Evolutionary conservation across 1,140 invertebrate genomes (phyloP).

Genomic region (Chelonus insularis): DNA sequence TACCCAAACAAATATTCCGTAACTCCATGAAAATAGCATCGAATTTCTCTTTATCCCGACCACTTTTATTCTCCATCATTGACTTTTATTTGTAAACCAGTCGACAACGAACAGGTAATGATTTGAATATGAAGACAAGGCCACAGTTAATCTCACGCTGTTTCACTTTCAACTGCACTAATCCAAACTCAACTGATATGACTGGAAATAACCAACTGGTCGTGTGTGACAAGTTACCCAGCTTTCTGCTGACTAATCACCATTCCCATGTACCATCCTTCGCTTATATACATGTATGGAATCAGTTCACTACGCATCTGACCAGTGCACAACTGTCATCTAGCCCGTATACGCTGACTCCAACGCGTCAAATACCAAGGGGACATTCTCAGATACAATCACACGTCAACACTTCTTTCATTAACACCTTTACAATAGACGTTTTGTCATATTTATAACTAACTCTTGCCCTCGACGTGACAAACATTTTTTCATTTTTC

Average conservation of each 20-base stretch:
- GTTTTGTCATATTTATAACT: too few species aligned
- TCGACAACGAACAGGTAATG: too few species aligned
- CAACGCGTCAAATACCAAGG: not conserved
- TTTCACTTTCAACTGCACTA: too few species aligned
- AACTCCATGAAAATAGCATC: slow-evolving; percentile 27
- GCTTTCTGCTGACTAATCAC: slow-evolving; percentile 24
- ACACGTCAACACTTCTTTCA: not conserved
- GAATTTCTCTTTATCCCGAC: slow-evolving; percentile 4
- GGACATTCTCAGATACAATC: not conserved
- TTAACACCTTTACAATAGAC: slow-evolving; percentile 10
- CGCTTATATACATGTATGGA: slow-evolving; percentile 12
- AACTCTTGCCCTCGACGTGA: too few species aligned
- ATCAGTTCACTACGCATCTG: not conserved
- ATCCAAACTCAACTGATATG: not conserved
- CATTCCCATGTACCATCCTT: not conserved
- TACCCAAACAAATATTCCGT: slow-evolving; percentile 32
- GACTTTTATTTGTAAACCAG: too few species aligned
- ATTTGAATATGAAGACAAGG: too few species aligned
- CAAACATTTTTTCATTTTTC: too few species aligned
- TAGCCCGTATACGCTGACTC: slow-evolving; percentile 1
- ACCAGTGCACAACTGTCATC: slow-evolving; percentile 6
- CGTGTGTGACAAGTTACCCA: not conserved
- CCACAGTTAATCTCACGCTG: not conserved
- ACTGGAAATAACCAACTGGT: not conserved
- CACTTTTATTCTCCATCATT: slow-evolving; percentile 3